Conservation (phyloP, 2,113 vertebrate genomes). For the Hydrochoerus hydrochaeris region DNA sequence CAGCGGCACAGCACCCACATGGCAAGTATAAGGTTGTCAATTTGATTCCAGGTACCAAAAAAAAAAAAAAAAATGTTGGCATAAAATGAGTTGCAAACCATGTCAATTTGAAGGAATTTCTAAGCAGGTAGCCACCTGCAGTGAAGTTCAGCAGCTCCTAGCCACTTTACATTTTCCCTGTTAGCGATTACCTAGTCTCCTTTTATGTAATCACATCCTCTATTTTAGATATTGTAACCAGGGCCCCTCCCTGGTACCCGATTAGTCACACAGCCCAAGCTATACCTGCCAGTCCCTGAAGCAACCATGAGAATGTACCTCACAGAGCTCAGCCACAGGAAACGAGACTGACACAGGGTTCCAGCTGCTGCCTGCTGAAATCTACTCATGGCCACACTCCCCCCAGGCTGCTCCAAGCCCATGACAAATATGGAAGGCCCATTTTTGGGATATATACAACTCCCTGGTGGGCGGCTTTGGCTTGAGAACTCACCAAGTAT, state of each 20-base stretch:
- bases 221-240: not conserved
- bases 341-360: not conserved
- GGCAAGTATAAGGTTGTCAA: too few relatives aligned
- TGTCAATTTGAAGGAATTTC: not conserved
- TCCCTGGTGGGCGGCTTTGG: not conserved
- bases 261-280: not conserved
- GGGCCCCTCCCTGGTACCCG: not conserved
- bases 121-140: not conserved
- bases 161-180: not conserved
- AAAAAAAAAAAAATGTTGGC: not conserved
- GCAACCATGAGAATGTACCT: not conserved
- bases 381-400: not conserved
- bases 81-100: not conserved
- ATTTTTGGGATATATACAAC: not conserved
- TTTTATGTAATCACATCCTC: not conserved
- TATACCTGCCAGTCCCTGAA: not conserved
- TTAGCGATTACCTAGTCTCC: not conserved
- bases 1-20: too few relatives aligned
- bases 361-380: not conserved
- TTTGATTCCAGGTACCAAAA: too few relatives aligned
- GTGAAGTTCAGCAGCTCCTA: not conserved
- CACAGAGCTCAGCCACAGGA: not conserved
- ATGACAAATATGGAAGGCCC: not conserved
- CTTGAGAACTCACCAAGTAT: not conserved
- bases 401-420: not conserved